Evolutionary conservation across 2,888 invertebrate genomes (phyloP).

Genomic region (Lacanobia wlatinum): DNA sequence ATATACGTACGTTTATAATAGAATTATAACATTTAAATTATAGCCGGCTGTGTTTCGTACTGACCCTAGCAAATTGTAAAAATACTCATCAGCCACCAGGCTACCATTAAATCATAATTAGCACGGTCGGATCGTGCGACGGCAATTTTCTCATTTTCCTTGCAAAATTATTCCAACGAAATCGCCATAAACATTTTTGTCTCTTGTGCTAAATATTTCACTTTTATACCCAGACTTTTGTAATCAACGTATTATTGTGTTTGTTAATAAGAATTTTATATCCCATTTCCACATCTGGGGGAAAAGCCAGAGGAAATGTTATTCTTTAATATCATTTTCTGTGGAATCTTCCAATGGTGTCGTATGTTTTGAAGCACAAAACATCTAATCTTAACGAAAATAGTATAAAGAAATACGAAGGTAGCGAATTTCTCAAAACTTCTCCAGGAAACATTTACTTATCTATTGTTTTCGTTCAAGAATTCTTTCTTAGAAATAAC

Average conservation of each 20-base stretch:
- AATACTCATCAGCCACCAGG: slow-evolving; percentile 65
- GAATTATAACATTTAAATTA: slow-evolving; percentile 23
- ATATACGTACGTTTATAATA: not conserved
- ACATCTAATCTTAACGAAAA: slow-evolving; percentile 2
- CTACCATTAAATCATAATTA: slow-evolving; percentile 79
- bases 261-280: slow-evolving; percentile 47
- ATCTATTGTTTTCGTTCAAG: not conserved
- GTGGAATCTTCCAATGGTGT: not conserved
- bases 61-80: slow-evolving; percentile 57
- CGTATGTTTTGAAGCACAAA: not conserved
- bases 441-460: not conserved
- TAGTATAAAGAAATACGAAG: not conserved
- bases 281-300: slow-evolving; percentile 8
- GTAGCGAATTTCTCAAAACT: not conserved
- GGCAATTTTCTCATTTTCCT: slow-evolving; percentile 68
- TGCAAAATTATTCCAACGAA: slow-evolving; percentile 60
- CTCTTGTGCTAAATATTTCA: slow-evolving; percentile 61
- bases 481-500: slow-evolving; percentile 5
- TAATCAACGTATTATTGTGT: slow-evolving; percentile 55
- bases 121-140: slow-evolving; percentile 67
- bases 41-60: slow-evolving; percentile 34
- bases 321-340: slow-evolving; percentile 15
- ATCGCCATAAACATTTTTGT: slow-evolving; percentile 63
- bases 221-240: slow-evolving; percentile 55
- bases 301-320: slow-evolving; percentile 1